Evolutionary conservation across 1,140 invertebrate genomes (phyloP), one percentile per base, ranked within the genome.

Genomic region (Augochlora pura): DNA sequence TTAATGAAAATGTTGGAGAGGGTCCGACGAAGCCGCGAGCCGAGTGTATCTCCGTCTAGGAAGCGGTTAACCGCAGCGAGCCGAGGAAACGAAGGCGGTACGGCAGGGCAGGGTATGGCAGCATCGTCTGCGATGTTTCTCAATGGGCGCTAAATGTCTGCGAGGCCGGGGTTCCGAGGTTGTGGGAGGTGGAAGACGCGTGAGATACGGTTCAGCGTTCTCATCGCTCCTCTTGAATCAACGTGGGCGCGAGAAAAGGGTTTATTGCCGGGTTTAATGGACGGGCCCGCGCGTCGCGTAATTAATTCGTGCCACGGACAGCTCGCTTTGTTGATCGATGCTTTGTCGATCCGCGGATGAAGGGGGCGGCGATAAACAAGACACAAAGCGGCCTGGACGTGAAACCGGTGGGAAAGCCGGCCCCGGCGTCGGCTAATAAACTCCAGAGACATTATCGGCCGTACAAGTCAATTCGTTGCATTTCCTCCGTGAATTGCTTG

Each of bases 81-180:
- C 23, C 7, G n/a, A 46, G 23, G 7, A 66, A 66, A 84, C 68
- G 79, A 83, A 84, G 75, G 67, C 57, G 42, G 42, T 46, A 46
- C 12, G 74, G 59, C 42, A 67, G 39, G 69, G 83, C 72, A 32
- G 32, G 32, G 32, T 32, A 32, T 32, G 32, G 77, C 77, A 84
- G 78, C 82, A 80, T 63, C 83, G 68, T 85, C 84, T 72, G 54
- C 70, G 65, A 62, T 80, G 83, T 86, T 86, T 82, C 85, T 86
- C 85, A 86, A 85, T 86, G 85, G 72, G 65, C 76, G 80, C 60
- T 83, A 86, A 86, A 80, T 85, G 83, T 84, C 80, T 78, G 83
- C 46, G 70, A 73, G 66, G 73, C 54, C 54, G 54, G 54, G 54
- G 54, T 3, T 60, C 38, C 57, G 42, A 32, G 2, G 49, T 80